Evolutionary conservation across 2,113 vertebrate genomes (phyloP), one percentile per base, ranked within the genome.

Genomic region (Agapornis roseicollis): DNA sequence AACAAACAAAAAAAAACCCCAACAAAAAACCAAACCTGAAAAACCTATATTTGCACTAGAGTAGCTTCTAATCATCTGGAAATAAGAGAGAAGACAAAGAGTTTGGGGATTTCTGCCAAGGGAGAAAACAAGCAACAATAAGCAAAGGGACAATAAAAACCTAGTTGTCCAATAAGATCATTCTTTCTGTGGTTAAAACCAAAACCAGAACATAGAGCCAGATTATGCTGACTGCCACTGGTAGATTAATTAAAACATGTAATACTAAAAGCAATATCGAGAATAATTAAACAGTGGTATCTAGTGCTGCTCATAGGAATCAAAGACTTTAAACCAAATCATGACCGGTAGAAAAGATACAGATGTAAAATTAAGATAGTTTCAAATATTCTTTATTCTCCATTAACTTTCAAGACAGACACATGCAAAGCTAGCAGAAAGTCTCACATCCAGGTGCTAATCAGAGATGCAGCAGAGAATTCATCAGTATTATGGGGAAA

Each of bases 121-220:
- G 4, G 24, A 80, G 16, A 66, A 76, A 84, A 56, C 12, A 52
- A 76, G 18, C 4, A 78, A 81, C 12, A 63, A 29, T 41, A 80
- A 60, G 2, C 5, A 8, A 77, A 95, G 28, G 7, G 9, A 83
- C 27, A 56, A 76, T 39, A 70, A 84, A 52, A 61, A 7, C 9
- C 11, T 49, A 15, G 6, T 10, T 63, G 50, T 46, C 33, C 27
- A 88, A 52, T 35, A 35, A 6, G 3, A 24, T 65, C 3, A 33
- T 50, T 53, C 10, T 50, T 76, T 64, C 33, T 69, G 20, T 31
- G 11, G 7, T 64, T 71, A 42, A 61, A 93, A 63, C 3, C 22
- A 24, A 69, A 28, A 2, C 0, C 14, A 60, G 12, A 80, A 50
- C 4, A 28, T 0, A 0, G 17, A 46, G 22, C 6, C 42, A 79